phyloP scores from a whole-genome alignment of 2,113 vertebrate genomes.

The Todiramphus saurophagus region DNA sequence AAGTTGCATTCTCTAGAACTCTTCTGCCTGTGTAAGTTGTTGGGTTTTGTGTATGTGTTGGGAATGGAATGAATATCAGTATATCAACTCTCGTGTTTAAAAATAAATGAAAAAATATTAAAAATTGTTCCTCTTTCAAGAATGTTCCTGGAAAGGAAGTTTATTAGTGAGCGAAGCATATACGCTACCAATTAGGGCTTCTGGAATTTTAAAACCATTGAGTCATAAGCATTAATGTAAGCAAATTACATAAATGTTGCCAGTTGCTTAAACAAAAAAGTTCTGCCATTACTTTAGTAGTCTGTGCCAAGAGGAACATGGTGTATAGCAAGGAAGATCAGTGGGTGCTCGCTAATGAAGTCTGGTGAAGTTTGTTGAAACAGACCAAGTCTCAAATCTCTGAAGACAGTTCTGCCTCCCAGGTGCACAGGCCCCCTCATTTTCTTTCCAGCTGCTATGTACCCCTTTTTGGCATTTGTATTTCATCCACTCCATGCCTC shows the following conservation, averaged over 20 bases:
- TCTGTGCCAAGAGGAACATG: neutral
- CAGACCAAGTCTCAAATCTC: neutral
- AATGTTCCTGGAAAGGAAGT: neutral
- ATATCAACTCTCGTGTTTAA: neutral
- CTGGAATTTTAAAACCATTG: neutral
- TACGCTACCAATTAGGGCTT: neutral
- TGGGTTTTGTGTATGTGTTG: neutral
- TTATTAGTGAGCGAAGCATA: neutral
- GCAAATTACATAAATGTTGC: neutral
- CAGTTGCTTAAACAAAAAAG: neutral
- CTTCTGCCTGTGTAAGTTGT: neutral
- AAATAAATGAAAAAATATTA: neutral
- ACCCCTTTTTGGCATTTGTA: neutral
- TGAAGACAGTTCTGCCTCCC: neutral
- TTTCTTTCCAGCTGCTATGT: neutral
- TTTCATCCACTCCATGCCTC: neutral
- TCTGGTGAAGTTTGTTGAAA: neutral
- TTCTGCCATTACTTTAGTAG: neutral
- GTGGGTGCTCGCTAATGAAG: neutral
- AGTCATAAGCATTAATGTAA: neutral
- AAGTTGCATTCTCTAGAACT: neutral
- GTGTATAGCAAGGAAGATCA: neutral
- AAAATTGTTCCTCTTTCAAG: neutral
- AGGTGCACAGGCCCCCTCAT: neutral
- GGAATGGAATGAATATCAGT: neutral